Percentiles rank a stretch among this genome's conserved stretches.
These are phyloP conservation scores for Mungos mungo DNA, from an alignment of 2,113 vertebrate genomes.

Conservation along the genomic window DNA sequence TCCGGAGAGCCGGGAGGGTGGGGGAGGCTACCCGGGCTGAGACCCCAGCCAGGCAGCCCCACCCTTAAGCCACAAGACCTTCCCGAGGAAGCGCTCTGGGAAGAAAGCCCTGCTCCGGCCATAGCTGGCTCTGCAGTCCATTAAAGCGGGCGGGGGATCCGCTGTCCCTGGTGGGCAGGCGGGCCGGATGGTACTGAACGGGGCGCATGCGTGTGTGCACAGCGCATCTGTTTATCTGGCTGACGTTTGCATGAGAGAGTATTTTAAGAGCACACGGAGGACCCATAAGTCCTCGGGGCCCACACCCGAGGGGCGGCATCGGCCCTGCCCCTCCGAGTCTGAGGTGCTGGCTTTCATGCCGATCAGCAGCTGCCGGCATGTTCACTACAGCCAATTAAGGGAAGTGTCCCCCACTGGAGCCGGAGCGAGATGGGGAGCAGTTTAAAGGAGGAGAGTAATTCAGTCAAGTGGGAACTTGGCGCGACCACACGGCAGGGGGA, in stretches of 20 bases:
- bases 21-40: rapidly evolving
- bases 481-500: rapidly evolving
- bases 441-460: background rate
- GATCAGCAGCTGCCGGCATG: background rate
- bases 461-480: conserved; percentile 18
- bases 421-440: background rate
- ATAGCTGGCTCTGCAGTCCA: background rate
- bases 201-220: rapidly evolving
- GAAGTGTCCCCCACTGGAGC: background rate
- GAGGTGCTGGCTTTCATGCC: background rate
- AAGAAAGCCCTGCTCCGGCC: rapidly evolving
- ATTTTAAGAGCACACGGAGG: background rate
- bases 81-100: background rate
- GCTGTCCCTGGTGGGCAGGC: rapidly evolving
- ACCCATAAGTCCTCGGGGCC: rapidly evolving
- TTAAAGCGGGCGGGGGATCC: rapidly evolving
- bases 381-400: conserved; percentile 42
- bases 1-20: rapidly evolving
- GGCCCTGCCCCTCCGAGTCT: rapidly evolving
- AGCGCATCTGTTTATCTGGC: background rate
- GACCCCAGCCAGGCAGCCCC: background rate
- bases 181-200: rapidly evolving
- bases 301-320: rapidly evolving
- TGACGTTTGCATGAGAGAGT: rapidly evolving
- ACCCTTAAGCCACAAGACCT: rapidly evolving